phyloP scores from a whole-genome alignment of 2,113 vertebrate species.

The Austrofundulus limnaeus region DNA sequence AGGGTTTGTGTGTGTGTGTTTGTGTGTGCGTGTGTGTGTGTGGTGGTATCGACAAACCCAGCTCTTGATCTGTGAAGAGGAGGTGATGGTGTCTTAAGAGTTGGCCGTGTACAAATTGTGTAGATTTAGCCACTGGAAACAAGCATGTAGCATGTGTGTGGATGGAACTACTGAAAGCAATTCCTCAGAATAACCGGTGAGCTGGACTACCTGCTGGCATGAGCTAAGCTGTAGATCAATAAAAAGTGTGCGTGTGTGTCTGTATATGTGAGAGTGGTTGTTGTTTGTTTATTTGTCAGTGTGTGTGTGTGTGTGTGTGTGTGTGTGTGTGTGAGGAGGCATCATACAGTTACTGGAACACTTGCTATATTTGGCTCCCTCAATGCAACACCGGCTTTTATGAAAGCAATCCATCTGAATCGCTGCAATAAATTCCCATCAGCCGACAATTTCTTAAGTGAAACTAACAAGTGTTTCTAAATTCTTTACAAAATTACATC shows the following conservation, averaged over 20 bases:
- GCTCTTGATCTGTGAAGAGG: conserved; percentile 72
- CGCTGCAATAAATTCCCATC: conserved; percentile 63
- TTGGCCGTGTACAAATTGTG: conserved; percentile 69
- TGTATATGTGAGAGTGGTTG: conserved; percentile 66
- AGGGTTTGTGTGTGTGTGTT: conserved; percentile 18
- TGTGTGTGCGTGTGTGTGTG: conserved; percentile 27
- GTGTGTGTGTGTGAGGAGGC: conserved; percentile 55
- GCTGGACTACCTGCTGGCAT: conserved; percentile 76
- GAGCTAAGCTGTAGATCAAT: conserved; percentile 76
- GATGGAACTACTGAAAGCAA: conserved; percentile 64
- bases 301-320: conserved; percentile 38
- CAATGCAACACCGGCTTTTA: conserved; percentile 67
- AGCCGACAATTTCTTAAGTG: conserved; percentile 64
- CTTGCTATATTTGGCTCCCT: conserved; percentile 72
- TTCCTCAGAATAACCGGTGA: conserved; percentile 75
- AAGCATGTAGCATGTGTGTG: conserved; percentile 54
- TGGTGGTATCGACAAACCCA: conserved; percentile 61
- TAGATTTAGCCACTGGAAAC: conserved; percentile 71
- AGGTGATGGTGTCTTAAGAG: conserved; percentile 72
- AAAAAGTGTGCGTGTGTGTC: conserved; percentile 62
- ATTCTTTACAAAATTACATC: conserved; percentile 67
- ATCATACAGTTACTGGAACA: conserved; percentile 68
- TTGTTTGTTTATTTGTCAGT: conserved; percentile 56
- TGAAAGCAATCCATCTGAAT: conserved; percentile 71
- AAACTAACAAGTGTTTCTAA: conserved; percentile 70